Evolutionary conservation across 1,140 invertebrate species (phyloP), one percentile per base, ranked within the genome.

Genomic region (Caenorhabditis latens): DNA sequence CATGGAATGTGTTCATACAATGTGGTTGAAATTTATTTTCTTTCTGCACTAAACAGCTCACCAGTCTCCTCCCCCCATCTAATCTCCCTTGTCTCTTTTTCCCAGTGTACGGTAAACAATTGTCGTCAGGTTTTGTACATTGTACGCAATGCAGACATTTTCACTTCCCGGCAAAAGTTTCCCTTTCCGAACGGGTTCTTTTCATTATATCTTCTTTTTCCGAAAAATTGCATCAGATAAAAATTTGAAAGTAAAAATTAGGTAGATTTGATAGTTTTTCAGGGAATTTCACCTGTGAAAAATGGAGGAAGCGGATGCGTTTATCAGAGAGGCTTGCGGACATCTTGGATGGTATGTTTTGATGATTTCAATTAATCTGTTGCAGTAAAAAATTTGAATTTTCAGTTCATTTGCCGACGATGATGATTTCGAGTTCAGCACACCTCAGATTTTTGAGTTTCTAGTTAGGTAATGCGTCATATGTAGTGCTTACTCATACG

Each of bases 371-470:
- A 48, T 46, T 9, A 2, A 32, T 32, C 32, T 32, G 32, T 58
- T 8, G 3, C 3, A 21, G 8, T 4, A n/a, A 21, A 58, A 58
- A n/a, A 16, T 21, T n/a, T 58, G n/a, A n/a, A 58, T 21, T 79
- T 79, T 79, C 46, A 79, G 71, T 50, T 79, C 71, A n/a, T 79
- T 50, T 53, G 71, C 71, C 40, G 46, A 79, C 24, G 46, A 79
- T 11, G 71, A 79, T 79, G 71, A 79, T 19, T 53, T 79, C 19
- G 46, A 79, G n/a, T 79, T 79, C 71, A 79, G 71, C n/a, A 79
- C 71, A 53, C 71, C 71, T 53, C 71, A 79, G 46, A 79, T 79
- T 50, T 79, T 79, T 79, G 71, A 79, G 71, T 79, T 79, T 79
- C 40, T 79, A 79, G 71, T 79, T 8, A 79, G 71, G 71, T 71